A percentile compares a stretch with the other conserved stretches of the same genome.
These are phyloP conservation scores for Cynocephalus volans DNA, from an alignment of 2,113 vertebrate species.

Conservation along the genomic window DNA sequence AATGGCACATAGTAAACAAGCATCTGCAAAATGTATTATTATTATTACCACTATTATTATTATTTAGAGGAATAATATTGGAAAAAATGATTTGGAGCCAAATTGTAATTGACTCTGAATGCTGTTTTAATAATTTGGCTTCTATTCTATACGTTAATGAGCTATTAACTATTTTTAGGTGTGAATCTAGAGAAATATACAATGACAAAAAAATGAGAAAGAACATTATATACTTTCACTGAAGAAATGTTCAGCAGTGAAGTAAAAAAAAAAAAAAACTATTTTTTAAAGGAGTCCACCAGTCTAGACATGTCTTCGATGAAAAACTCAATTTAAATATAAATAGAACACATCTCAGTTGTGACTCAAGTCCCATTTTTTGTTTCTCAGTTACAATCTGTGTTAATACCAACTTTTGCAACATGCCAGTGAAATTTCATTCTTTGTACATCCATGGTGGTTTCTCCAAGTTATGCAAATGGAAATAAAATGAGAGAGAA, in stretches of 20 bases:
- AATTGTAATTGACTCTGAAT: background rate
- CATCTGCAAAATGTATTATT: background rate
- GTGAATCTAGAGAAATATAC: conserved; percentile 13
- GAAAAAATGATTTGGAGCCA: background rate
- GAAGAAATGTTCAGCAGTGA: conserved; percentile 10
- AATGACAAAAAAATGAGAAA: conserved; percentile 46
- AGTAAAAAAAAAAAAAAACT: background rate
- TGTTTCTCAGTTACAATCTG: conserved; percentile 41
- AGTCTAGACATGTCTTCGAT: conserved; percentile 47
- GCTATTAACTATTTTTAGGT: background rate
- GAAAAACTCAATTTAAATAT: conserved; percentile 71
- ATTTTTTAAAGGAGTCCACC: conserved; percentile 56
- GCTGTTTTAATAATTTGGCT: background rate
- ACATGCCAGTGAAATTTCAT: conserved; percentile 51
- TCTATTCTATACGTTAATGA: background rate
- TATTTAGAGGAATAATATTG: background rate
- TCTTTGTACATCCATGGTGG: background rate
- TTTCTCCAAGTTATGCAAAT: conserved; percentile 32
- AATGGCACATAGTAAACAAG: background rate
- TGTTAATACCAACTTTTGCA: conserved; percentile 54
- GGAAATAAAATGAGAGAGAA: background rate
- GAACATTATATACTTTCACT: conserved; percentile 9
- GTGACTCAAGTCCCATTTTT: conserved; percentile 36
- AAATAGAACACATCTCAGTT: conserved; percentile 47
- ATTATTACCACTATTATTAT: background rate